phyloP scores from a whole-genome alignment of 2,888 invertebrate genomes.

The Drosophila antonietae region DNA sequence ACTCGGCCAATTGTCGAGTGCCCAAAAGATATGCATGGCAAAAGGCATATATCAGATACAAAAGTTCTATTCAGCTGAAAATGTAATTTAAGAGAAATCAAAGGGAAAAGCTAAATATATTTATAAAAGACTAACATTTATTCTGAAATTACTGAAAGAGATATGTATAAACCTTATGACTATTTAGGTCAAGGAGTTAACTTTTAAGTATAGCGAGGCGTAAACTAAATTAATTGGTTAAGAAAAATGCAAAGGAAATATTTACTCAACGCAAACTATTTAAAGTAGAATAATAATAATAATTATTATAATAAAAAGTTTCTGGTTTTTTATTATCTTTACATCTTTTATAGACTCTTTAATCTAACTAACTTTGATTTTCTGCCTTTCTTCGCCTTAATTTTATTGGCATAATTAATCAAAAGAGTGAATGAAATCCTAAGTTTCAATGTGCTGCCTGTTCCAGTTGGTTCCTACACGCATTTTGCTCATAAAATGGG shows the following conservation, averaged over 20 bases:
- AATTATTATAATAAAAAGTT: too few relatives aligned
- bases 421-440: conserved; percentile 21
- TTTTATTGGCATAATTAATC: conserved; percentile 32
- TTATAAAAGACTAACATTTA: not conserved
- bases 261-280: too few relatives aligned
- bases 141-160: not conserved
- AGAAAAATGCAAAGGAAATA: too few relatives aligned
- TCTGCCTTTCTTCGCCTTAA: not conserved
- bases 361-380: not conserved
- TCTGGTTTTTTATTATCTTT: too few relatives aligned
- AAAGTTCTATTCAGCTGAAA: not conserved
- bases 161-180: too few relatives aligned
- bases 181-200: not conserved
- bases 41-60: conserved; percentile 9
- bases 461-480: conserved; percentile 24
- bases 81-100: conserved; percentile 3
- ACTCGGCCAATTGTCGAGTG: conserved; percentile 10
- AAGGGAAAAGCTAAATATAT: not conserved
- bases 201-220: not conserved
- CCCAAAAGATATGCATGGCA: conserved; percentile 22
- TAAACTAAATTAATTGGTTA: too few relatives aligned
- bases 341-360: not conserved
- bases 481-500: conserved; percentile 31
- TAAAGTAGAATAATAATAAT: too few relatives aligned
- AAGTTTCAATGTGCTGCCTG: conserved; percentile 12